Base-by-base conservation (phyloP, 1,140 invertebrate species). In the Drosophila fuyamai region DNA sequence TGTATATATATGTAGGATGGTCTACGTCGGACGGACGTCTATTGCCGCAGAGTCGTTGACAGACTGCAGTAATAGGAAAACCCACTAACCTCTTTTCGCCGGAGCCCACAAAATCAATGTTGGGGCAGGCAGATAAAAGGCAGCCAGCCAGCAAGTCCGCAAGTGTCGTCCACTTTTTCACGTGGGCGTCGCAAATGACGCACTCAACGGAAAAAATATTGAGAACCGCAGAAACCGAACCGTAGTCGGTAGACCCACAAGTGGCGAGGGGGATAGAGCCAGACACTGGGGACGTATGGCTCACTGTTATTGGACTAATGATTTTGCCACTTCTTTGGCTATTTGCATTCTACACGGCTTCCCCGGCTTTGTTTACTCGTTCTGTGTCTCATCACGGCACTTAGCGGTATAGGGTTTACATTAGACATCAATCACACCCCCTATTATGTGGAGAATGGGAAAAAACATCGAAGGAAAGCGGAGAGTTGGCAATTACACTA, bases 61-160 rank as follows among this genome's bases (percentile, higher is more conserved):
- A 71, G 62, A 57, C 73, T 62, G 62, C 36, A 75, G 72, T 65
- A 75, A 57, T 47, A 43, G 54, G 54, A 58, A 59, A 51, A 35
- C 75, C 75, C 75, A 77, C 50, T 77, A 77, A 77, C 75, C 75
- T 70, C 40, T 60, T 77, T 66, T 40, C 7, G 43, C 43, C 38
- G 32, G 46, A 57, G 70, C 55, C 46, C 16, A 68, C n/a, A 75
- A 75, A 75, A 75, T 75, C 72, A 75, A 75, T 75, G 72, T 75
- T 75, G 59, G 43, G 56, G 65, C 38, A 68, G 47, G 62, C 62
- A 43, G 46, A 27, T 60, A 73, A 62, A 40, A 38, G 68, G 10
- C 51, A 59, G 32, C 13, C 32, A 32, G 32, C n/a, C 35, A 27
- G 18, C 18, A 23, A 60, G 27, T 27, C 10, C 36, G 32, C 29